phyloP scores from a whole-genome alignment of 2,797 vertebrate genomes.

The Myotis findleyi region DNA sequence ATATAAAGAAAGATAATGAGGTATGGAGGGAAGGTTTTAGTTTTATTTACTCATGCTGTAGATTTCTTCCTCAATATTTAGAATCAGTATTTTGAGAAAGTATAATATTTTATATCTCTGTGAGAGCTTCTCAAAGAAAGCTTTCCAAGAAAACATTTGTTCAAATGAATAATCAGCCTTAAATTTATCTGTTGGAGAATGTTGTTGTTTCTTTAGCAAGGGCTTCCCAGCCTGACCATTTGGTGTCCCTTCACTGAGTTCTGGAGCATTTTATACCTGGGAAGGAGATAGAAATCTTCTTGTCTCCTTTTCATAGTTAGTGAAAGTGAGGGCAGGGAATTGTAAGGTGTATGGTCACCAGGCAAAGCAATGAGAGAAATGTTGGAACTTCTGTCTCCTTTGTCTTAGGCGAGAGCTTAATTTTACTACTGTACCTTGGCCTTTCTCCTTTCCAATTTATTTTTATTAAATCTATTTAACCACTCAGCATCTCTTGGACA shows the following conservation, averaged over 20 bases:
- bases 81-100: neutral
- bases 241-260: neutral
- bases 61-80: neutral
- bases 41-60: constrained; percentile 34
- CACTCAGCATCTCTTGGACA: neutral
- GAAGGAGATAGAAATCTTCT: neutral
- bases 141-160: neutral
- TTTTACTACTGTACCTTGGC: neutral
- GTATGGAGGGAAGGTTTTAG: neutral
- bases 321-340: neutral
- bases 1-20: neutral
- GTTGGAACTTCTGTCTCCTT: neutral
- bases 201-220: neutral
- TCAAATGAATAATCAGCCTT: neutral
- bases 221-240: neutral
- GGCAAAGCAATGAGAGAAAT: neutral
- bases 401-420: neutral
- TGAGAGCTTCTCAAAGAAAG: neutral
- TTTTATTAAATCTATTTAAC: neutral
- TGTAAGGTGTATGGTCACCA: neutral
- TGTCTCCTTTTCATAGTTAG: neutral
- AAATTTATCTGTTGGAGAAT: neutral
- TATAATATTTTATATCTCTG: neutral
- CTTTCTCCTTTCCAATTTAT: neutral
- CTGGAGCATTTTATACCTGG: neutral